phyloP scores from a whole-genome alignment of 1,140 invertebrate genomes.

The Musca vetustissima region DNA sequence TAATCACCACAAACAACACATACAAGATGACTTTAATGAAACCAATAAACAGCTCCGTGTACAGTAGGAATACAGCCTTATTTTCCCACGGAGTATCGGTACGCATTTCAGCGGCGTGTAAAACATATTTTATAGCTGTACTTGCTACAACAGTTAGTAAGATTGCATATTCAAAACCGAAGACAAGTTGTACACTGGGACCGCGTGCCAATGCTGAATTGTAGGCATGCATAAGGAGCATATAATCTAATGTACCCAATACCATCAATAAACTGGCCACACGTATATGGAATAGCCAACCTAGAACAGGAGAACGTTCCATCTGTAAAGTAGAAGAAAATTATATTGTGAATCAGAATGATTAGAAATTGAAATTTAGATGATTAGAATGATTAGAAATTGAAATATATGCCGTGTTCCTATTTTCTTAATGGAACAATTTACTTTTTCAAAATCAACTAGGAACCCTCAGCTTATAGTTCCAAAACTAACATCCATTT shows the following conservation, averaged over 20 bases:
- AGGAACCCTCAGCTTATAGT: no score
- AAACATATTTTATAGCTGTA: slow-evolving; percentile 91
- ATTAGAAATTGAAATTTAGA: no score
- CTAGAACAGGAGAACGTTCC: slow-evolving; percentile 97
- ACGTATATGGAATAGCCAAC: slow-evolving; percentile 91
- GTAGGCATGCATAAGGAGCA: slow-evolving; percentile 93
- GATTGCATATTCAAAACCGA: slow-evolving; percentile 99
- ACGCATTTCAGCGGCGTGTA: slow-evolving; percentile 92
- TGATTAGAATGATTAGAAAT: no score
- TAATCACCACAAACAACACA: slow-evolving; percentile 90
- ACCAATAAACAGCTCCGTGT: slow-evolving; percentile 95
- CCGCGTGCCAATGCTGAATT: slow-evolving; percentile 92
- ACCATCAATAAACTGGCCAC: slow-evolving; percentile 83
- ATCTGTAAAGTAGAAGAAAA: slow-evolving; percentile 70
- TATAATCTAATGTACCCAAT: slow-evolving; percentile 80
- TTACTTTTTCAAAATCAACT: no score
- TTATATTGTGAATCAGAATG: neutral
- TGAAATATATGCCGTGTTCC: no score
- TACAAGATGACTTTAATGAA: slow-evolving; percentile 89
- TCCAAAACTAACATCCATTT: no score
- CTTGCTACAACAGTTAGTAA: slow-evolving; percentile 92
- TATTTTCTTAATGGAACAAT: no score
- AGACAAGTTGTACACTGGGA: slow-evolving; percentile 96
- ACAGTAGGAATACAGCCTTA: slow-evolving; percentile 96
- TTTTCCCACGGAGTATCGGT: slow-evolving; percentile 99